Base-by-base conservation (phyloP, 2,113 vertebrate genomes). In the Solenodon paradoxus region DNA sequence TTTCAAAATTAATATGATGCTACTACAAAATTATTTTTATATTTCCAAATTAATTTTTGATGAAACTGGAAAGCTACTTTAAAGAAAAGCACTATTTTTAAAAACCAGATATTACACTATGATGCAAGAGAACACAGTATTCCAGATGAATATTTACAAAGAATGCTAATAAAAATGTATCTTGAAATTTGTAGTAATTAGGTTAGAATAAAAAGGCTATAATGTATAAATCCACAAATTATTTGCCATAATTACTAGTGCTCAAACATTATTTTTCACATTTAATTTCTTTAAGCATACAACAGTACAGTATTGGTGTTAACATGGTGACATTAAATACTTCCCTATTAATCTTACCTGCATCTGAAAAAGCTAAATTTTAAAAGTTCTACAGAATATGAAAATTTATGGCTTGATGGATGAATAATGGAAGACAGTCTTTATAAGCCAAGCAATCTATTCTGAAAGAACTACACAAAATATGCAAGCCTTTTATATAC, bases 1-100 rank as follows among this genome's bases (percentile, higher is more conserved):
- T 28, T 88, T 75, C 32, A 84, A 79, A 92, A 80, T 72, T 92
- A 61, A 69, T 68, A 11, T 63, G 35, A 28, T 89, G 26, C 42
- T 87, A 96, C 80, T 45, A 83, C 2, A 96, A 53, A 3, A 88
- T 71, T 89, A 42, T 13, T 51, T 69, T 79, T 90, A n/a, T 59
- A 57, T 22, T 74, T 89, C 16, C 40, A 78, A 2, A 3, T 68
- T 6, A 32, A 5, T 59, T 28, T 92, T 87, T 69, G 93, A 83
- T 80, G 81, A 88, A 78, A 86, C 42, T 88, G 9, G 7, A 75
- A 57, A 79, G 15, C 6, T 74, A 4, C 64, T 42, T 71, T 38
- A 71, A 5, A 71, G 20, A 38, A 40, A 42, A 71, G 26, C 38
- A 71, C 42, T 42, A 71, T n/a, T n/a, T n/a, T n/a, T n/a, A n/a